Evolutionary conservation across 2,888 invertebrate species (phyloP).

Genomic region (Glyphotaelius pellucidus): DNA sequence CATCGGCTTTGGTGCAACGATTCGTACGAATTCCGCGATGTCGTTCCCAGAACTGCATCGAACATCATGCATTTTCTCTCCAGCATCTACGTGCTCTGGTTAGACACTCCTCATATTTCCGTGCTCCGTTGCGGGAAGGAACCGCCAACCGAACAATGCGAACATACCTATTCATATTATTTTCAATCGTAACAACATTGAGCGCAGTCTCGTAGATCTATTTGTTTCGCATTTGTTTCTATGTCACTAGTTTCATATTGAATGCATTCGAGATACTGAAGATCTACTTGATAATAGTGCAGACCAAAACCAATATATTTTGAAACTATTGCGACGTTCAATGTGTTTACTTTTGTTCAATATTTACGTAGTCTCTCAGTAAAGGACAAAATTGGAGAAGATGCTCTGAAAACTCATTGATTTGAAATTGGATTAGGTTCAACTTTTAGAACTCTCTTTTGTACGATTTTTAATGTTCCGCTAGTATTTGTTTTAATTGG

Average conservation of each 20-base stretch:
- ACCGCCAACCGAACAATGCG: background rate
- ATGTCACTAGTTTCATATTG: background rate
- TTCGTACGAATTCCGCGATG: constrained; percentile 11
- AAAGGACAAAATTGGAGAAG: background rate
- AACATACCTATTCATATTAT: background rate
- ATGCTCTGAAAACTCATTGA: background rate
- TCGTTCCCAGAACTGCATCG: constrained; percentile 3
- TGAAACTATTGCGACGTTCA: background rate
- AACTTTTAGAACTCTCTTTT: no score
- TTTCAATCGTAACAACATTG: background rate
- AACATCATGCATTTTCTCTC: background rate
- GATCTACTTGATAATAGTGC: background rate
- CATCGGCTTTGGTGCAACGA: background rate
- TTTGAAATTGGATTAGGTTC: background rate
- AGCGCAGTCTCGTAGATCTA: background rate
- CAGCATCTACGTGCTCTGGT: background rate
- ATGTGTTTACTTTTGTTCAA: background rate
- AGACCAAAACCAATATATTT: background rate
- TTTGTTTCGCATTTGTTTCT: background rate
- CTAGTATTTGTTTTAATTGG: no score
- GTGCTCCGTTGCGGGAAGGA: background rate
- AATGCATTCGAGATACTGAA: background rate
- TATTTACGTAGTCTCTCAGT: background rate
- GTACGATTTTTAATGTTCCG: no score
- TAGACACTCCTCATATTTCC: background rate